A percentile compares a stretch with the other conserved stretches of the same genome.
These are phyloP conservation scores for Sander vitreus DNA, from an alignment of 2,113 vertebrate species.

Conservation along the genomic window DNA sequence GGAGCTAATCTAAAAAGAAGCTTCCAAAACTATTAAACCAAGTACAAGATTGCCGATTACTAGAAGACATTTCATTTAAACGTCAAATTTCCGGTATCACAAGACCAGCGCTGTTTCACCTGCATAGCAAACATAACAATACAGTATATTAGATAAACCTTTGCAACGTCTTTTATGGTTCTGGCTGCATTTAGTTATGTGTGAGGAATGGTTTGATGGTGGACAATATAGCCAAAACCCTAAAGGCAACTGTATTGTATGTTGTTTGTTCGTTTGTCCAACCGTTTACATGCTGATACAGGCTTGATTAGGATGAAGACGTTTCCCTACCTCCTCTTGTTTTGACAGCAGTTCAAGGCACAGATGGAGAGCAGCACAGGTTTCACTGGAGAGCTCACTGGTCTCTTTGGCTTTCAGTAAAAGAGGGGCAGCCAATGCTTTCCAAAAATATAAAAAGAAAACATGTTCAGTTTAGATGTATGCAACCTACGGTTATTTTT, in stretches of 20 bases:
- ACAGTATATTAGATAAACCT: background rate
- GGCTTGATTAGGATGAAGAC: background rate
- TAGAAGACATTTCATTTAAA: background rate
- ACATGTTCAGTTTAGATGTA: background rate
- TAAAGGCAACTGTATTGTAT: background rate
- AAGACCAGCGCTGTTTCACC: background rate
- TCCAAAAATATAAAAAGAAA: background rate
- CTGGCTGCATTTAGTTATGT: background rate
- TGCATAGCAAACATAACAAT: background rate
- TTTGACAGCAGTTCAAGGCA: constrained; percentile 90
- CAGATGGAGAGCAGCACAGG: constrained; percentile 86
- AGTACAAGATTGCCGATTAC: background rate
- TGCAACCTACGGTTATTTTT: background rate
- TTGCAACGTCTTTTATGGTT: background rate
- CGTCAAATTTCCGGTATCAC: background rate
- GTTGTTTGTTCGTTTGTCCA: background rate
- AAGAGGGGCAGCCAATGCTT: constrained; percentile 85
- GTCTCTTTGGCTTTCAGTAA: constrained; percentile 90
- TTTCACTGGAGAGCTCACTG: constrained; percentile 89
- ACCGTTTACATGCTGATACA: background rate
- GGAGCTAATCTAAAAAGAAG: background rate
- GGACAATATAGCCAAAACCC: background rate
- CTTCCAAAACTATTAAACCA: constrained; percentile 8
- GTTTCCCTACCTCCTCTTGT: constrained; percentile 89
- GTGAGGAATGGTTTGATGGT: background rate